Conservation (phyloP, 1,140 invertebrate genomes). For the Drosophila trapezifrons region DNA sequence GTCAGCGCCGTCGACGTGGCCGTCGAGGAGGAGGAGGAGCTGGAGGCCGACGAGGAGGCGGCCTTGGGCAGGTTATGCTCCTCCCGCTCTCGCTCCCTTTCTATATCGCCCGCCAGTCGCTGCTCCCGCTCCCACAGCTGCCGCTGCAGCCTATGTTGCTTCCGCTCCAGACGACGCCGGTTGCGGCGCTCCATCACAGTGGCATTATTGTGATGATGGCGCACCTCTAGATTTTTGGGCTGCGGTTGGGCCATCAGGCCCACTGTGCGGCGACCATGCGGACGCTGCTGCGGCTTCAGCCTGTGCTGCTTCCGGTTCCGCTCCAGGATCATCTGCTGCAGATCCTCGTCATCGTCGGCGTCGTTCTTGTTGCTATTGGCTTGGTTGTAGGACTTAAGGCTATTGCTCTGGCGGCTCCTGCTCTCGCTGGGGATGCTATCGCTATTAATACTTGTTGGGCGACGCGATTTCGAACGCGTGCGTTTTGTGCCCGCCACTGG, state of each 20-base stretch:
- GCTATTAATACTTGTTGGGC: constrained; percentile 79
- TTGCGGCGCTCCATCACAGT: constrained; percentile 55
- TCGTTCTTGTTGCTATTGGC: constrained; percentile 53
- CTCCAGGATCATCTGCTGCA: constrained; percentile 39
- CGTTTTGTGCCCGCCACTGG: constrained; percentile 61
- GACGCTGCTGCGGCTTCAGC: constrained; percentile 14
- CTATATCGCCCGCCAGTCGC: constrained; percentile 9
- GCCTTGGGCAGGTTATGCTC: constrained; percentile 65
- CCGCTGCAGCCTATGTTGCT: constrained; percentile 44
- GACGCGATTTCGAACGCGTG: constrained; percentile 45
- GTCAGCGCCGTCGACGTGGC: constrained; percentile 59
- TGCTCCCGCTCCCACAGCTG: constrained; percentile 35
- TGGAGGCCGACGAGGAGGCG: constrained; percentile 69
- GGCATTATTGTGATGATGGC: constrained; percentile 76
- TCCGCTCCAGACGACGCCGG: constrained; percentile 56
- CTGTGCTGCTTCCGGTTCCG: constrained; percentile 25
- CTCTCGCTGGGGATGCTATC: constrained; percentile 54
- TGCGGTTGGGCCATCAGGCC: constrained; percentile 63
- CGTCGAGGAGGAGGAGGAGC: constrained; percentile 55
- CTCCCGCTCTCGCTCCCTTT: constrained; percentile 14
- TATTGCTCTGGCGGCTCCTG: constrained; percentile 48
- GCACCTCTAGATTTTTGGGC: constrained; percentile 70
- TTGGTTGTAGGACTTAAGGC: constrained; percentile 64
- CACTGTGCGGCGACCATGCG: constrained; percentile 20
- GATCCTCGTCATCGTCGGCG: constrained; percentile 32